Base-by-base conservation (phyloP, 2,113 vertebrate genomes). In the Rhabdomys dilectus region DNA sequence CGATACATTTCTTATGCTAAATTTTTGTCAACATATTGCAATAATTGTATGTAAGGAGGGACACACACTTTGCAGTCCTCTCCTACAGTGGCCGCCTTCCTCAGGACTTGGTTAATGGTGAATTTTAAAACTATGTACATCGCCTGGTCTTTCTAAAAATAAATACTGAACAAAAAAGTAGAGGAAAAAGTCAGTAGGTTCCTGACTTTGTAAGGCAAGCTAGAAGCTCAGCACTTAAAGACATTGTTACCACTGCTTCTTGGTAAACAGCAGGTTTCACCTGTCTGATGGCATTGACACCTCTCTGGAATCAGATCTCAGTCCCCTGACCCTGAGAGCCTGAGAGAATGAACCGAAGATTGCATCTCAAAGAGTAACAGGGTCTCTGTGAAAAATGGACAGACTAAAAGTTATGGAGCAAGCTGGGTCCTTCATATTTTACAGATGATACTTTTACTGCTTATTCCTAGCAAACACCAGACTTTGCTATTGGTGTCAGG, bases 381-480 rank as follows among this genome's bases (percentile, higher is more conserved):
- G 36, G 34, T 36, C n/a, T 80, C 4, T 56, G 7, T 76, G 26
- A 92, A 60, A 12, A 70, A 48, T 8, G 53, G 53, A 58, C 12
- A 12, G 53, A 77, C 3, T 5, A 26, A 91, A 92, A 95, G 82
- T 70, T 66, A 68, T 36, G 58, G 19, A 60, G 19, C 60, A 89
- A 96, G 53, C 26, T 36, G 93, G 36, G 7, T 56, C 3, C 21
- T n/a, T 80, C 0, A 0, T n/a, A 42, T 80, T 93, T 93, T 66
- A 91, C 73, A 77, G 84, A 56, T 45, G 26, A 45, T n/a, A 94
- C 17, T 73, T 19, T n/a, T 36, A 89, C 51, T 72, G 39, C 3
- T 89, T 81, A 94, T 70, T 70, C 53, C 72, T 53, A 96, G 22
- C n/a, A 84, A 91, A 87, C 31, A 91, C 6, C 24, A 94, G 36